Evolutionary conservation across 2,797 vertebrate species (phyloP), one percentile per base, ranked within the genome.

Genomic region (Gobionotothen gibberifrons): DNA sequence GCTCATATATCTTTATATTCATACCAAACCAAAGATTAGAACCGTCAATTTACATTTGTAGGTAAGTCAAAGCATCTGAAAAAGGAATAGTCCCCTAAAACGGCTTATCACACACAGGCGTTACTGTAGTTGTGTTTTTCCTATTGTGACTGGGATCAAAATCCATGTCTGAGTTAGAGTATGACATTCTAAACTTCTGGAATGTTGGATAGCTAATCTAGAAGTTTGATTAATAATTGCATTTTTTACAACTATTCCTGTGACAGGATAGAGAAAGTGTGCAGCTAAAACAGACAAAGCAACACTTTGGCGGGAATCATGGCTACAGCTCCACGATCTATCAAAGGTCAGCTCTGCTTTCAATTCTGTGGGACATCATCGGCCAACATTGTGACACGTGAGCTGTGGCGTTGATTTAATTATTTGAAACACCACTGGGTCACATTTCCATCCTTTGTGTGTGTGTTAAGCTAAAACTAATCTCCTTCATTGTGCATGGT

Each of bases 291-390:
- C 48, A 55, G 54, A 74, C 32, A 60, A 66, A 51, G 21, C 59
- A 64, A 17, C 64, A 43, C 48, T 78, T 43, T 44, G 22, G 64
- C 48, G 29, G 51, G 53, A 74, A 17, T 57, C 58, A 2, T 0
- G 7, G 48, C 62, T n/a, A 4, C 59, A 6, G 40, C 32, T 59
- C 49, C 13, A n/a, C 54, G 7, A 36, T 49, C 26, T 4, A 7
- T 22, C 58, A 66, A 32, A 46, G 71, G 78, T 83, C 82, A 74
- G 70, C 57, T 39, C 22, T 39, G 77, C 75, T 77, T 77, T 79
- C 65, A 62, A 74, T 81, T 64, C 66, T 62, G 3, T 0, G 0
- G 14, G 47, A 68, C 47, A 71, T 72, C 36, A 57, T 49, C 42
- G 0, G 72, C 73, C 86, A 73, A 61, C 11, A 46, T 32, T 32